Evolutionary conservation across 2,797 vertebrate genomes (phyloP).

Genomic region (Lutjanus campechanus): DNA sequence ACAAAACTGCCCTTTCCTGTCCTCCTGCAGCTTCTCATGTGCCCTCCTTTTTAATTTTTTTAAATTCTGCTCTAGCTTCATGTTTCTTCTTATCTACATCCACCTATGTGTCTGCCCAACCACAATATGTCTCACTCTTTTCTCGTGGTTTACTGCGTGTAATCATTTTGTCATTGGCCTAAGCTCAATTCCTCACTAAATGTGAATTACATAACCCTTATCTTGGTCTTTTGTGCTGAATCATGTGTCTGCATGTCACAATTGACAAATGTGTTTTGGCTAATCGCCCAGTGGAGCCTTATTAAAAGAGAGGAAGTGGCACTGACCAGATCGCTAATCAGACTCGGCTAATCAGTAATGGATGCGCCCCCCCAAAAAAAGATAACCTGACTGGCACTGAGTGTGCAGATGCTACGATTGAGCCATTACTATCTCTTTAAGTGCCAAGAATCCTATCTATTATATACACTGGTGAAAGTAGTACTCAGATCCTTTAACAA

Average conservation of each 20-base stretch:
- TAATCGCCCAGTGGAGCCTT: neutral
- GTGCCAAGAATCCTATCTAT: neutral
- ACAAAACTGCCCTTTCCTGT: slow-evolving; percentile 6
- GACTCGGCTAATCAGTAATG: slow-evolving; percentile 18
- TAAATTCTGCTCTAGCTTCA: neutral
- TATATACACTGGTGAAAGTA: neutral
- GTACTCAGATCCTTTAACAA: too few species aligned
- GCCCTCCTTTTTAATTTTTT: neutral
- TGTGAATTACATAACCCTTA: neutral
- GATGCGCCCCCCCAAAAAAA: neutral
- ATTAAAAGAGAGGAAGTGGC: slow-evolving; percentile 6
- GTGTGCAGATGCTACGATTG: neutral
- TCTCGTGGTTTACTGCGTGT: neutral
- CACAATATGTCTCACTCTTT: neutral
- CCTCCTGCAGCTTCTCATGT: neutral
- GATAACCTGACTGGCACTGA: neutral
- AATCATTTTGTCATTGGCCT: neutral
- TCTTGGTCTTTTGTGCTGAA: slow-evolving; percentile 3
- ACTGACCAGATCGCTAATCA: neutral
- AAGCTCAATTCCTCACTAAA: neutral
- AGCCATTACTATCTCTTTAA: neutral
- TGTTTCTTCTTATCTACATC: neutral
- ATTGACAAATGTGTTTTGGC: slow-evolving; percentile 22
- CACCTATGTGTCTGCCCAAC: neutral
- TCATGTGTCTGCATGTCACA: neutral